Evolutionary conservation across 2,797 vertebrate genomes (phyloP), one percentile per base, ranked within the genome.

Genomic region (Serranus cabrilla): DNA sequence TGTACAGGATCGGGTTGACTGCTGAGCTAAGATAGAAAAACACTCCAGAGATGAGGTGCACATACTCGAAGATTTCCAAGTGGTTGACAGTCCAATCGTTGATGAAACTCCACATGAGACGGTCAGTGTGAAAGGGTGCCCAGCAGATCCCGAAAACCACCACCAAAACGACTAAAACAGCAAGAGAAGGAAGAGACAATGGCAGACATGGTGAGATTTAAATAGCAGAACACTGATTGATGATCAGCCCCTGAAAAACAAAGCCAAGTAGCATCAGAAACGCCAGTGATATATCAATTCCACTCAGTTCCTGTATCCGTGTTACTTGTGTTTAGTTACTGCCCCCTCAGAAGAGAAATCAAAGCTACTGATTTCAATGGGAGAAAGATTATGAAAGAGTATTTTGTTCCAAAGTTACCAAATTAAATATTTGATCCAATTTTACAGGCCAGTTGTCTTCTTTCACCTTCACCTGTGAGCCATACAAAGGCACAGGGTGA

Each of bases 11-110:
- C 0, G 98, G 98, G 87, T 99, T 99, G 67, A 96, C 91, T 0
- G 96, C 97, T 0, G 96, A 98, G 93, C 97, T 96, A 13, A 99
- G 93, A 86, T 99, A 99, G 94, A 99, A 98, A 90, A 99, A 96
- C 73, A 98, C 85, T 0, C 98, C 98, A 0, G 98, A 99, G 82
- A 97, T 66, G 54, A 98, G 75, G 76, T 99, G 98, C 52, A 98
- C 80, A 0, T 96, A 97, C 86, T 96, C 87, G 82, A 96, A 98
- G 83, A 97, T 92, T 85, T 95, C 78, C 13, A 72, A 74, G 88
- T 95, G 93, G 42, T 45, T 83, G 5, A 87, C 92, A 0, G 95
- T 97, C 96, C 95, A 96, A 11, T 92, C 61, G 12, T 87, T 92
- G 84, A 98, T 83, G 14, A 96, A 97, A 84, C 97, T 98, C 98